phyloP scores from a whole-genome alignment of 2,113 vertebrate species.

The Pomatostomus ruficeps region DNA sequence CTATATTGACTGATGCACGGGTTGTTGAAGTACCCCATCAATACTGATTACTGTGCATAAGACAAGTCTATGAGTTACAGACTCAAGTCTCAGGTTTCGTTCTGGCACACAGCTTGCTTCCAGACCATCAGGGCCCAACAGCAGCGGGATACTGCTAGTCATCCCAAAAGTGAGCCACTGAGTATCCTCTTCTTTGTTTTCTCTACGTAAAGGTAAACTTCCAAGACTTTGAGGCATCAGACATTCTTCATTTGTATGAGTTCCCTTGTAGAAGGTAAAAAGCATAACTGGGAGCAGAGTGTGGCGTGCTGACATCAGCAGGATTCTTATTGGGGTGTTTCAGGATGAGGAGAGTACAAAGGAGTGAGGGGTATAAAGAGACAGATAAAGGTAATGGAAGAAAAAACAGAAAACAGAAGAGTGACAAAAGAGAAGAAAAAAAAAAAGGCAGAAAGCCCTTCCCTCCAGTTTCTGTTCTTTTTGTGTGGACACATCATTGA shows the following conservation, averaged over 20 bases:
- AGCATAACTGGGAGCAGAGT: neutral
- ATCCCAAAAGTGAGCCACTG: neutral
- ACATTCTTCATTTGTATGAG: neutral
- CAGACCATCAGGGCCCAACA: neutral
- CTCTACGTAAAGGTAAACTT: neutral
- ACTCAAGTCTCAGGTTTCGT: neutral
- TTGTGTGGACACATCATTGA: neutral
- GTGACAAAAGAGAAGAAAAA: neutral
- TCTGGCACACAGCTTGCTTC: neutral
- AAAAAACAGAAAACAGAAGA: neutral
- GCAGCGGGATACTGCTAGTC: neutral
- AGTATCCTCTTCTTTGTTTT: neutral
- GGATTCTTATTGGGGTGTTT: neutral
- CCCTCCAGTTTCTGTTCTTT: neutral
- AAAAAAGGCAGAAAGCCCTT: neutral
- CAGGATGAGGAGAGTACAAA: neutral
- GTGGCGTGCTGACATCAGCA: neutral
- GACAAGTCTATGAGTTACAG: neutral
- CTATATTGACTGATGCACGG: neutral
- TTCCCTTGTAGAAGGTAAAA: neutral
- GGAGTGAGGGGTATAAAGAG: neutral
- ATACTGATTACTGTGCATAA: slow-evolving; percentile 7
- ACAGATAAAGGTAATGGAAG: neutral
- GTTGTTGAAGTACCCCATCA: slow-evolving; percentile 10
- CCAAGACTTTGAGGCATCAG: neutral